phyloP scores from a whole-genome alignment of 1,140 invertebrate genomes.

The Magallana ariakensis region DNA sequence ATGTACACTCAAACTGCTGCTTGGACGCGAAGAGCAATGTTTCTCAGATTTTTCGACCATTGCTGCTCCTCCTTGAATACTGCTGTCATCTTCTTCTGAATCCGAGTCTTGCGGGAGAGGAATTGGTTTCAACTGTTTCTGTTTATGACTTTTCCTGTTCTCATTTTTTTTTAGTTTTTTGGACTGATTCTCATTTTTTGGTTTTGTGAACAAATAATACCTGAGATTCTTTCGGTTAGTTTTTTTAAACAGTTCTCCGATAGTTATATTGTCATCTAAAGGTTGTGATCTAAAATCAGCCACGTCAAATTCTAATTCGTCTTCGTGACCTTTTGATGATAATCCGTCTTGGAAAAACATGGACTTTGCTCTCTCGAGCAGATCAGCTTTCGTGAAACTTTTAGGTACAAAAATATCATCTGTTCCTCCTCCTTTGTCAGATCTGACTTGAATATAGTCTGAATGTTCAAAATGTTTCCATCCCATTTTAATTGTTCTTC shows the following conservation, averaged over 20 bases:
- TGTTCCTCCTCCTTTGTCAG: slow-evolving; percentile 45
- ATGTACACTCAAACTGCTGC: no score
- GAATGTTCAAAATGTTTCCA: slow-evolving; percentile 23
- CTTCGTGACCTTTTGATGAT: background rate
- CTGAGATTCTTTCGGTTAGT: background rate
- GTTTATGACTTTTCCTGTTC: background rate
- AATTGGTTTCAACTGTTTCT: no score
- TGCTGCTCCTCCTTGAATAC: no score
- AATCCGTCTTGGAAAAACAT: slow-evolving; percentile 51
- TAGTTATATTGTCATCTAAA: slow-evolving; percentile 15
- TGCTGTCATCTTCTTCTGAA: no score
- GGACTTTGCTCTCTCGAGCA: slow-evolving; percentile 1
- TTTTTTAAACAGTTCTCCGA: slow-evolving; percentile 6
- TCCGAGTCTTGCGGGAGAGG: no score
- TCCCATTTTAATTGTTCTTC: background rate
- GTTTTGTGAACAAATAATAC: slow-evolving; percentile 14
- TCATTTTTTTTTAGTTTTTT: background rate
- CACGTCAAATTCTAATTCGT: background rate
- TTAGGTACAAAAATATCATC: slow-evolving; percentile 40
- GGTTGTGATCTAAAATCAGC: background rate
- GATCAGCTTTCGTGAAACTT: slow-evolving; percentile 39
- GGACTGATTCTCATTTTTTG: slow-evolving; percentile 15
- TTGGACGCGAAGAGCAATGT: no score
- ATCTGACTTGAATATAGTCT: slow-evolving; percentile 34
- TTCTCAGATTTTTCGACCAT: no score